phyloP scores from a whole-genome alignment of 2,113 vertebrate genomes.

The Glaucomys volans region DNA sequence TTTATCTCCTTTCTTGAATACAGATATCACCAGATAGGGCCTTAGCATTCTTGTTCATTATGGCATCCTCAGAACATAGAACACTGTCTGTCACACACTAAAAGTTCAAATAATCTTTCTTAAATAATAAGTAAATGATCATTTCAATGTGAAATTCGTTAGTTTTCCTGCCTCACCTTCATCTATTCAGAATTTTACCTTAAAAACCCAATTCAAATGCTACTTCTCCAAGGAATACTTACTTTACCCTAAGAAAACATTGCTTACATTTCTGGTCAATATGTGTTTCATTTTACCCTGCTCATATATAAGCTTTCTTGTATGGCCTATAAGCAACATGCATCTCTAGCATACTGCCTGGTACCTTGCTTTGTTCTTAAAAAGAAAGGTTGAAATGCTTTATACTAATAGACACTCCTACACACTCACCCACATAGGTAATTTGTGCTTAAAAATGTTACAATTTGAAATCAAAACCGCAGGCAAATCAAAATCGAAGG shows the following conservation, averaged over 20 bases:
- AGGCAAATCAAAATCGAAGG: background rate
- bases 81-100: background rate
- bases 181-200: background rate
- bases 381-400: background rate
- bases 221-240: background rate
- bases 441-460: constrained; percentile 6
- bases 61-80: background rate
- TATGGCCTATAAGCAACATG: background rate
- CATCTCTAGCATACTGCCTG: background rate
- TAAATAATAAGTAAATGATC: background rate
- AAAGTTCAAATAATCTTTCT: background rate
- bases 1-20: background rate
- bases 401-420: background rate
- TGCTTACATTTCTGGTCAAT: background rate
- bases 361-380: background rate
- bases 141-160: background rate
- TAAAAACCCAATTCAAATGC: background rate
- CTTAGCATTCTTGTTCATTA: background rate
- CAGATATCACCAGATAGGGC: background rate
- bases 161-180: background rate
- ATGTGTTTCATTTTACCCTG: background rate
- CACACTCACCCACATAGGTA: background rate
- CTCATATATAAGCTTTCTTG: background rate
- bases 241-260: background rate
- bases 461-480: constrained; percentile 22